Base-by-base conservation (phyloP, 2,797 vertebrate genomes). In the Cryptoprocta ferox region DNA sequence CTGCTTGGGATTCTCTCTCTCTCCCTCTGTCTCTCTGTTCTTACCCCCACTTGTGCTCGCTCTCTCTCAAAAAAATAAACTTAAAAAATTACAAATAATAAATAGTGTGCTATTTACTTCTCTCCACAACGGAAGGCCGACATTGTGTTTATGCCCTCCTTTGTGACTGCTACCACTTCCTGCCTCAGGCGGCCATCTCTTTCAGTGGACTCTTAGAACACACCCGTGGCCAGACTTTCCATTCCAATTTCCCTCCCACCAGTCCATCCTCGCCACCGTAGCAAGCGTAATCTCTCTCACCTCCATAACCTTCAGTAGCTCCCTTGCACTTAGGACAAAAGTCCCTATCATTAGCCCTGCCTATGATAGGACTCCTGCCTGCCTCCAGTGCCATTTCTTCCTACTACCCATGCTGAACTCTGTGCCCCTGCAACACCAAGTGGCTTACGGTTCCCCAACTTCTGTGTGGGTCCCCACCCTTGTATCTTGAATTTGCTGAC, bases 241-340 rank as follows among this genome's bases (percentile, higher is more conserved):
- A 63, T 90, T 89, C 83, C 73, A 42, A 14, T 80, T 80, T 79
- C 63, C 94, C 61, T 96, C 66, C 73, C 85, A 81, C 30, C 37
- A 68, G 83, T 53, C 85, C 93, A 87, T 89, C 94, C 71, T 92
- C 78, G 66, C 65, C 39, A 61, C 0, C 2, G 21, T 53, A 89
- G 90, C 53, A 32, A 39, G 24, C 21, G 59, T 71, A 45, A 42
- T 91, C 65, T 79, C 32, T 45, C 68, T 59, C 48, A 70, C 26
- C 76, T 71, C 59, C 78, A 78, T 10, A 50, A 5, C 32, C 71
- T 71, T 65, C 37, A 45, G 39, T 42, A 73, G 39, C 37, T 76
- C 59, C 59, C 19, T 13, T 12, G 63, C 26, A 65, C 85, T 56
- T 39, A 66, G 80, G 90, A 94, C 83, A 89, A 26, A 95, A 94